A percentile compares a stretch with the other conserved stretches of the same genome.
Conservation (phyloP, 2,113 vertebrate species). For the Gymnocephalus cernua region DNA sequence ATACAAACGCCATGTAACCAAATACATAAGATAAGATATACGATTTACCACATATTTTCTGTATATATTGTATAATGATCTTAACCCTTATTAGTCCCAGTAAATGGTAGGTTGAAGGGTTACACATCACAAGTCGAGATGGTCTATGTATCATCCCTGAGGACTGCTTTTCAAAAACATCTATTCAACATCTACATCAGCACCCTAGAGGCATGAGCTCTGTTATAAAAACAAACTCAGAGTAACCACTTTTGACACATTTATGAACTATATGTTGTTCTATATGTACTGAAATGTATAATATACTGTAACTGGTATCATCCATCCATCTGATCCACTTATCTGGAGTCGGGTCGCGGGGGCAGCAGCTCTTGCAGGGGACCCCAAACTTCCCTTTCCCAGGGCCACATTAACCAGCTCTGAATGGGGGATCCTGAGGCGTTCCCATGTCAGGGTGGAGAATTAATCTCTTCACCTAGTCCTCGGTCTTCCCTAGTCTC, state of each 20-base stretch:
- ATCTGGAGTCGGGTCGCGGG: no score
- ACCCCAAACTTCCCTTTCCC: no score
- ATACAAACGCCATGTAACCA: not conserved
- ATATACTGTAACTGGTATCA: not conserved
- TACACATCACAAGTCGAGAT: constrained; percentile 59
- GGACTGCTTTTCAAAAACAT: constrained; percentile 58
- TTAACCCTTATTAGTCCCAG: not conserved
- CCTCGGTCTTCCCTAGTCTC: no score
- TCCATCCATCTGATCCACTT: no score
- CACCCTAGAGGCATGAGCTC: constrained; percentile 35
- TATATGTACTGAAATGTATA: not conserved
- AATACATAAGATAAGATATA: not conserved
- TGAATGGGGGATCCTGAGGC: no score
- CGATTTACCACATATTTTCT: not conserved
- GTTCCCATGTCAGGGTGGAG: no score
- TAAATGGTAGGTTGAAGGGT: constrained; percentile 22
- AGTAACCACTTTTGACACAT: constrained; percentile 25
- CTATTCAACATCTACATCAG: constrained; percentile 47
- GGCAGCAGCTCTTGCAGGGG: no score
- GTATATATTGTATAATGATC: not conserved
- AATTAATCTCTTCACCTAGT: no score
- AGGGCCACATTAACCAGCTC: no score
- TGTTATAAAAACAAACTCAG: constrained; percentile 22
- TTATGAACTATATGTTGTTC: constrained; percentile 1
- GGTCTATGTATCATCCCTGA: constrained; percentile 49